phyloP scores from a whole-genome alignment of 2,888 invertebrate genomes.

The Amblyteles armatorius region DNA sequence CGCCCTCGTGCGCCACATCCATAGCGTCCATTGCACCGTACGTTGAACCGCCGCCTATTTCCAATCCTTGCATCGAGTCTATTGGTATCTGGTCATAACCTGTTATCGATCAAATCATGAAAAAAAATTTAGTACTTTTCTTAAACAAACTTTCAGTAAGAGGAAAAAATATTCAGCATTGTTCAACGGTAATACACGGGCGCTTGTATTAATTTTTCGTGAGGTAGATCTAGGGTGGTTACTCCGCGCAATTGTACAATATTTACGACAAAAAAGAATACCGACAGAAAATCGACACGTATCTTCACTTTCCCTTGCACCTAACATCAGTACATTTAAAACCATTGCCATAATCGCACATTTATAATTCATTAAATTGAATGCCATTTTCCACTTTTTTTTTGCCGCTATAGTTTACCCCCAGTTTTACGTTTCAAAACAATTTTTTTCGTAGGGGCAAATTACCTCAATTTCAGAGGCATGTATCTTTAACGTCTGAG shows the following conservation, averaged over 20 bases:
- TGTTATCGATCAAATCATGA: slow-evolving; percentile 81
- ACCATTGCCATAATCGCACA: not conserved
- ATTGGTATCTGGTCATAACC: slow-evolving; percentile 99
- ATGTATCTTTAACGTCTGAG: not conserved
- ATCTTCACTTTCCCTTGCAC: not conserved
- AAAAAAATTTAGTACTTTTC: not conserved
- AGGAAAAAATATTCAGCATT: not conserved
- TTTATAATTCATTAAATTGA: not conserved
- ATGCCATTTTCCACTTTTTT: not conserved
- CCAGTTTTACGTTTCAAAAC: not conserved
- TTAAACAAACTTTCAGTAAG: not conserved
- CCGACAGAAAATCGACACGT: not conserved
- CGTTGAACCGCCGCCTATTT: slow-evolving; percentile 92
- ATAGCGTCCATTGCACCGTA: slow-evolving; percentile 94
- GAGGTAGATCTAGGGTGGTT: not conserved
- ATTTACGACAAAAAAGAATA: not conserved
- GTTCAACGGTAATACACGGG: not conserved
- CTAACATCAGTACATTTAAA: not conserved
- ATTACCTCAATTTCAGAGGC: not conserved
- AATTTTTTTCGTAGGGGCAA: not conserved
- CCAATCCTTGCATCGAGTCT: slow-evolving; percentile 98
- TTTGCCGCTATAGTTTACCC: not conserved
- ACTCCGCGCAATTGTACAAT: not conserved
- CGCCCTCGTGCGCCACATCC: slow-evolving; percentile 92
- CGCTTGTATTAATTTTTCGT: not conserved